Evolutionary conservation across 1,140 invertebrate species (phyloP).

Genomic region (Rhopalosiphum maidis): DNA sequence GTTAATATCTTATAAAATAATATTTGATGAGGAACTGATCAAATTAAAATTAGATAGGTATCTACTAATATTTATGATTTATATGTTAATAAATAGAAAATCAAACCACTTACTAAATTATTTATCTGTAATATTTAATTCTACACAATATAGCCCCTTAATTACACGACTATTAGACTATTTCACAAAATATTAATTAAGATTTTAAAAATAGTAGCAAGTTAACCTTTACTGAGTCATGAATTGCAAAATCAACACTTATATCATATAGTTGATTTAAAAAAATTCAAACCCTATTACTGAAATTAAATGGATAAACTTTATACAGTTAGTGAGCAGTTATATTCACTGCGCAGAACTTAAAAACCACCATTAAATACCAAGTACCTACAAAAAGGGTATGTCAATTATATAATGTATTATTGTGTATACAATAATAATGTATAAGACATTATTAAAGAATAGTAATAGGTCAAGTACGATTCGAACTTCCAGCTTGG

Average conservation of each 20-base stretch:
- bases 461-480: not conserved
- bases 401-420: not conserved
- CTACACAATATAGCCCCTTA: not conserved
- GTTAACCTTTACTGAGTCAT: not conserved
- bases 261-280: not conserved
- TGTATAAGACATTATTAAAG: not conserved
- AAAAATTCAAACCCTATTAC: not conserved
- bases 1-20: not conserved
- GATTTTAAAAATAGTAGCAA: slow-evolving; percentile 9
- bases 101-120: not conserved
- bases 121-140: not conserved
- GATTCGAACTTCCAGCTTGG: not conserved
- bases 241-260: not conserved
- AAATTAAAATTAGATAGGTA: not conserved
- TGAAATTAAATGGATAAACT: not conserved
- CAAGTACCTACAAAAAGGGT: not conserved
- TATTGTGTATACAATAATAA: not conserved
- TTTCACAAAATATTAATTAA: not conserved
- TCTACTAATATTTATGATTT: not conserved
- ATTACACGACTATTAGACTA: not conserved
- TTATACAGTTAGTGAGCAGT: not conserved
- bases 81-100: not conserved
- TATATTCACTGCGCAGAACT: not conserved
- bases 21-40: not conserved
- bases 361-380: not conserved